These are phyloP conservation scores for Buathra laborator DNA, from an alignment of 2,888 invertebrate genomes.

Conservation along the genomic window DNA sequence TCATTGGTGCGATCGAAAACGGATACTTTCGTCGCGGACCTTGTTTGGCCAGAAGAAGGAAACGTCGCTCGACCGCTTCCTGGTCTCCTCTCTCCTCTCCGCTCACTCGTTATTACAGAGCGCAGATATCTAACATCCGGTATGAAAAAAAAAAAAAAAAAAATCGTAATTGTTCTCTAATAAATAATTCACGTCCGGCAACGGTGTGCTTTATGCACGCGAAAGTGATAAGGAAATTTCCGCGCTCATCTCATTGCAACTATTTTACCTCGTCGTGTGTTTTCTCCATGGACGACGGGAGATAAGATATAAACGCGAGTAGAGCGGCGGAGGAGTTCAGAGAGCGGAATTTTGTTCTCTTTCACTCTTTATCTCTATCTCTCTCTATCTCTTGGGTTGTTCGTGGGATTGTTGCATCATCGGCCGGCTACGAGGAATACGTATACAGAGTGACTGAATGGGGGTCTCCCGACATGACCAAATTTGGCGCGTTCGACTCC, in stretches of 20 bases:
- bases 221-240: slow-evolving; percentile 26
- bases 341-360: slow-evolving; percentile 17
- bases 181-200: slow-evolving; percentile 1
- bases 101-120: neutral
- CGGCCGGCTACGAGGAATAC: slow-evolving; percentile 75
- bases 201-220: slow-evolving; percentile 3
- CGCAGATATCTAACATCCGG: slow-evolving; percentile 21
- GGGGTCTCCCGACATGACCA: slow-evolving; percentile 79
- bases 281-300: slow-evolving; percentile 63
- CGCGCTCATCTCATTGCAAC: slow-evolving; percentile 3
- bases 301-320: slow-evolving; percentile 55
- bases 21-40: slow-evolving; percentile 25
- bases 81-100: slow-evolving; percentile 38
- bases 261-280: slow-evolving; percentile 49
- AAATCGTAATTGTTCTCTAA: neutral
- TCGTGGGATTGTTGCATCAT: slow-evolving; percentile 67
- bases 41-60: slow-evolving; percentile 55
- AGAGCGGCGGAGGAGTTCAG: slow-evolving; percentile 40
- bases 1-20: neutral
- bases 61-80: slow-evolving; percentile 62
- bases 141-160: neutral
- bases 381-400: neutral
- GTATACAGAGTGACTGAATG: slow-evolving; percentile 74
- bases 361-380: slow-evolving; percentile 20
- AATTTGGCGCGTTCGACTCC: slow-evolving; percentile 77